Base-by-base conservation (phyloP, 23 tunicate genomes). In the Clavelina lepadiformis region DNA sequence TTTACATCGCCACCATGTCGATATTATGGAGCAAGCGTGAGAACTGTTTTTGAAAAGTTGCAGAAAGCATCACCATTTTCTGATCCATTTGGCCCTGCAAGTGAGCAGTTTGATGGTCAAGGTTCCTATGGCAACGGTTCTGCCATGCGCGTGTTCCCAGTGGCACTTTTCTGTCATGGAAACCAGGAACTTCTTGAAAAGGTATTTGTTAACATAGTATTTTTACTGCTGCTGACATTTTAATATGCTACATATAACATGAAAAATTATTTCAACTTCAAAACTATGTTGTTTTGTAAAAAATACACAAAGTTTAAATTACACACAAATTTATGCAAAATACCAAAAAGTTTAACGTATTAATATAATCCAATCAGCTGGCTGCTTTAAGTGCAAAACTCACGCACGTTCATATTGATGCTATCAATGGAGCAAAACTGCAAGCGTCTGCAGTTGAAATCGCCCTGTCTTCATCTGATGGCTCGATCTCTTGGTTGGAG, bases 111-210 rank as follows among this genome's bases (percentile, higher is more conserved):
- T 76, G 44, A 76, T 51, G 93, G 93, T 26, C 23, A 35, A 4
- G 93, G 93, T 29, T 84, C 93, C 18, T 84, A 76, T 63, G 93
- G 93, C 19, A 84, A 84, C 55, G 93, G 93, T 3, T 76, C 93
- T 19, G 93, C 78, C 0, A 84, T 84, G 93, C 47, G 93, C 38
- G 93, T 84, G 2, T 76, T 69, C 30, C 83, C 93, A 27, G 82
- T 84, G 3, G 78, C 83, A 18, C 56, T 84, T 3, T 76, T 69
- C 56, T 71, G 41, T 44, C 65, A 61, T 46, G 53, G 55, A 65
- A 45, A 78, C 29, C 7, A 5, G 20, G 13, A 55, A 28, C 38
- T 56, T 52, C 31, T 78, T 37, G 75, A 44, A 23, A 44, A 78
- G 13, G 51, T 78, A 36, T 13, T 56, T 3, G 15, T n/a, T 31